Evolutionary conservation across 1,140 invertebrate genomes (phyloP), one percentile per base, ranked within the genome.

Genomic region (Delia radicum): DNA sequence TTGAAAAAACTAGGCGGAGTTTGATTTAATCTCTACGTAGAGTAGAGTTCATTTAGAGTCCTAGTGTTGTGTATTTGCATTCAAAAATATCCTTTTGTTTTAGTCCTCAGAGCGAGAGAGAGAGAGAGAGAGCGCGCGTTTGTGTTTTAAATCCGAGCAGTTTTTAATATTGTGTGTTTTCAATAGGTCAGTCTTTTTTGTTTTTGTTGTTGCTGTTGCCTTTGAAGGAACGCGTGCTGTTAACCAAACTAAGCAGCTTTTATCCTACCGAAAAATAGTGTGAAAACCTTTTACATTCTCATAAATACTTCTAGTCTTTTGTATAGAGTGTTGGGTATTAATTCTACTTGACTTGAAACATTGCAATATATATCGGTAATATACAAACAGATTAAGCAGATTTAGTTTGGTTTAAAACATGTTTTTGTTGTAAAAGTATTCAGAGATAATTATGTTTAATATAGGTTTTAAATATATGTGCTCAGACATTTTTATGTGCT

Each of bases 211-310:
- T 69, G 29, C n/a, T 69, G 29, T 69, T 63, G 18, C 24, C 48
- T 55, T 21, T 21, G 48, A 21, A 21, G 18, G 10, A 69, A 33
- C 65, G 65, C 65, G 65, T 69, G 65, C 65, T 69, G 31, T 7
- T 69, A 69, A 21, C 18, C 15, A n/a, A 18, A 21, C 65, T 69
- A 69, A 69, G 65, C 29, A 21, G 65, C 31, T 69, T 69, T 69
- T 69, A 65, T 69, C 65, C 65, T 69, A 33, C 65, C 65, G 65
- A 69, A 69, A 69, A 15, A 69, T 65, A 65, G 62, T 65, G 62
- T 65, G 62, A 65, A 65, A 65, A 65, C 62, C 27, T 65, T 27
- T 27, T 65, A n/a, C 62, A 55, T 21, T 55, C 48, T 55, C 48
- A 4, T 10, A 2, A 55, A 6, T 55, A 6, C n/a, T n/a, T 55